Conservation (phyloP, 2,797 vertebrate genomes). For the Dicrostonyx torquatus region DNA sequence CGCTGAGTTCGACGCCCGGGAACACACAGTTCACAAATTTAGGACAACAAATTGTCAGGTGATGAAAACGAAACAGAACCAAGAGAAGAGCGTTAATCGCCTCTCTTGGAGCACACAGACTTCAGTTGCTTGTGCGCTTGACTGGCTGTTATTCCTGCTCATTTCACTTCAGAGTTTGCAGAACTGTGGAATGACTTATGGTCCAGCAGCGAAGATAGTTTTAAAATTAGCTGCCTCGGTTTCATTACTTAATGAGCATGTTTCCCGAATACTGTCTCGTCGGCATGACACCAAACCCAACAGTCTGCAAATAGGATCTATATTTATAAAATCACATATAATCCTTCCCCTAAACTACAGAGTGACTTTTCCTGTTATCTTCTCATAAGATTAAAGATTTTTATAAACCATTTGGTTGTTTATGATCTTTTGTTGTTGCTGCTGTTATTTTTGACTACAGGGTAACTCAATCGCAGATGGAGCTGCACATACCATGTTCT, state of each 20-base stretch:
- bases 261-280: not conserved
- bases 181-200: not conserved
- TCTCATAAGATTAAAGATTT: not conserved
- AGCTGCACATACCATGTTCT: slow-evolving; percentile 76
- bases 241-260: not conserved
- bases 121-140: not conserved
- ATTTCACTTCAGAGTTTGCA: not conserved
- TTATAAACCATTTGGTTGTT: not conserved
- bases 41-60: not conserved
- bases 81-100: not conserved
- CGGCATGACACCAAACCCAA: not conserved
- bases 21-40: not conserved
- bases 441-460: not conserved
- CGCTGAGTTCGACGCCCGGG: not conserved
- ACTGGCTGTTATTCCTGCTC: not conserved
- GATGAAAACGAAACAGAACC: not conserved
- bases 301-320: not conserved
- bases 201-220: not conserved
- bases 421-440: no score
- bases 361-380: not conserved
- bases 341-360: not conserved
- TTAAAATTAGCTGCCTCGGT: not conserved
- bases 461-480: not conserved
- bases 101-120: not conserved
- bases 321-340: not conserved